Evolutionary conservation across 2,888 invertebrate genomes (phyloP), one percentile per base, ranked within the genome.

Genomic region (Chymomyza amoena): DNA sequence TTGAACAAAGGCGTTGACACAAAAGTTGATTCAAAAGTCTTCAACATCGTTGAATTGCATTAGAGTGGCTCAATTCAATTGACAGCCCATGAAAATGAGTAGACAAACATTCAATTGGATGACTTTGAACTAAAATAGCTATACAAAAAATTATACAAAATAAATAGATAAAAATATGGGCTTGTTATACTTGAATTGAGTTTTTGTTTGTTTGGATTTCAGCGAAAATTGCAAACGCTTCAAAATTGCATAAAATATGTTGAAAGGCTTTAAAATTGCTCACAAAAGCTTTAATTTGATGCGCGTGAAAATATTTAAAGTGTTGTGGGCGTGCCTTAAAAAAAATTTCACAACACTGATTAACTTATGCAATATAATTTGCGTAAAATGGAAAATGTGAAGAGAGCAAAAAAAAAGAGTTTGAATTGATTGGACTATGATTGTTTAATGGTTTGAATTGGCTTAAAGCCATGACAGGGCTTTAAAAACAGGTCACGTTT

Each of bases 21-120:
- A 73, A 73, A 66, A 50, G 69, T 66, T 63, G 74, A 82, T 67
- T 84, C 79, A 67, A 45, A 45, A 45, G 39, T 45, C 39, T 45
- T 45, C 39, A 45, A 45, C 4, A 45, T 45, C 6, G 13, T 45
- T 45, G 39, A 45, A 84, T 84, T 81, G 84, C 76, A 81, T 74
- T 81, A 66, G 81, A 86, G 79, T 64, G 75, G 75, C 84, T 73
- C 80, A 77, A 66, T 75, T 87, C 72, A 80, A 84, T 78, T 84
- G 83, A 86, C 87, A 84, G 82, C 75, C 82, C 87, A 75, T 84
- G 82, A 80, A 84, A 80, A 86, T 70, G 76, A 83, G 81, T 78
- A 67, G 78, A 78, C 75, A 87, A 67, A 74, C 73, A 83, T 75
- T 69, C 71, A 70, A 70, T 70, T 80, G 70, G 69, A 80, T 51